These are phyloP conservation scores for Montifringilla adamsi DNA, from an alignment of 2,113 vertebrate species.

Conservation along the genomic window DNA sequence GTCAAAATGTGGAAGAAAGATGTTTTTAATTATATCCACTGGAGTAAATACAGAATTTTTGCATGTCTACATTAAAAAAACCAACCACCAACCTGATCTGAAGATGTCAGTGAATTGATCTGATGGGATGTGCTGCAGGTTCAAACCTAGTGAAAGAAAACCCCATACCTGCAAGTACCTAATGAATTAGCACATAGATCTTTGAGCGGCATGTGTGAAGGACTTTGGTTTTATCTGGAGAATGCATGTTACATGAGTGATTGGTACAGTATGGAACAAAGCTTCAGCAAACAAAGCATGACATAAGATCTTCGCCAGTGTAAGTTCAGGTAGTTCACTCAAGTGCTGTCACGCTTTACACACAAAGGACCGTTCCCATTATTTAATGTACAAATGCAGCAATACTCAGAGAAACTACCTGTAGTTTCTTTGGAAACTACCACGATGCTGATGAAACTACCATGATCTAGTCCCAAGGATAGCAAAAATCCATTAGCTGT, in stretches of 20 bases:
- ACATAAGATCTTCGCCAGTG: neutral
- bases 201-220: neutral
- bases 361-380: neutral
- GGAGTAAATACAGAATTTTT: neutral
- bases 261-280: neutral
- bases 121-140: neutral
- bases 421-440: neutral
- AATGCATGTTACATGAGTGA: neutral
- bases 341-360: neutral
- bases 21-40: neutral
- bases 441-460: neutral
- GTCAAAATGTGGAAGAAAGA: neutral
- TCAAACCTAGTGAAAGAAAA: neutral
- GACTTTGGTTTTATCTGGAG: neutral
- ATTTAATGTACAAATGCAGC: neutral
- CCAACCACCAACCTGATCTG: neutral
- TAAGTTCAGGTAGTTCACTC: neutral
- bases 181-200: neutral
- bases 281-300: neutral
- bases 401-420: neutral
- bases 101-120: neutral
- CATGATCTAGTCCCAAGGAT: neutral
- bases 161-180: neutral
- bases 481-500: neutral
- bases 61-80: neutral